These are phyloP conservation scores for Tupaia tana DNA, from an alignment of 2,113 vertebrate species.

Conservation along the genomic window DNA sequence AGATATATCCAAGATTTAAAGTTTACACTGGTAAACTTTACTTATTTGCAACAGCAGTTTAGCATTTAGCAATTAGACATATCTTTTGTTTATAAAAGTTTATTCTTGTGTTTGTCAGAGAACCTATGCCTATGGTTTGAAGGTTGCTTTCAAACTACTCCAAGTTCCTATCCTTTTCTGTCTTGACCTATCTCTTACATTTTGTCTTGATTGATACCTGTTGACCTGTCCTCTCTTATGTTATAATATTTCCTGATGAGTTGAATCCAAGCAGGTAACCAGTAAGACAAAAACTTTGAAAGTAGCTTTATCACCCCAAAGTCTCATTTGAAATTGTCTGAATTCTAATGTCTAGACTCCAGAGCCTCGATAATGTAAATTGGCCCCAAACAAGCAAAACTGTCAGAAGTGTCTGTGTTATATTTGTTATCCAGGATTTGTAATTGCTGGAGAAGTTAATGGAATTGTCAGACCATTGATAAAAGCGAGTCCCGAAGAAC, in stretches of 20 bases:
- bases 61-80: conserved; percentile 12
- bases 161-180: neutral
- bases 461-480: conserved; percentile 79
- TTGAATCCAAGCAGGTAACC: neutral
- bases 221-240: neutral
- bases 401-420: conserved; percentile 28
- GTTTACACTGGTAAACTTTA: neutral
- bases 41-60: neutral
- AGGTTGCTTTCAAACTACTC: neutral
- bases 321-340: conserved; percentile 11
- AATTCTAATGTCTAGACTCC: neutral
- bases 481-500: conserved; percentile 75
- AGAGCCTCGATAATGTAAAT: conserved; percentile 26
- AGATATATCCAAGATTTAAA: neutral
- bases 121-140: neutral
- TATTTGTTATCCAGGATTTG: conserved; percentile 68
- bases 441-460: conserved; percentile 82
- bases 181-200: neutral
- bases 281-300: conserved; percentile 27
- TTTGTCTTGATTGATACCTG: conserved; percentile 25
- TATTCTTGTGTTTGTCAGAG: neutral
- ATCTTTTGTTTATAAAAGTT: conserved; percentile 18
- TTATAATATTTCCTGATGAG: conserved; percentile 3
- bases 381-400: conserved; percentile 12
- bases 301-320: neutral